These are phyloP conservation scores for Gisinianus flammeolus DNA, from an alignment of 2,888 invertebrate species.

Conservation along the genomic window DNA sequence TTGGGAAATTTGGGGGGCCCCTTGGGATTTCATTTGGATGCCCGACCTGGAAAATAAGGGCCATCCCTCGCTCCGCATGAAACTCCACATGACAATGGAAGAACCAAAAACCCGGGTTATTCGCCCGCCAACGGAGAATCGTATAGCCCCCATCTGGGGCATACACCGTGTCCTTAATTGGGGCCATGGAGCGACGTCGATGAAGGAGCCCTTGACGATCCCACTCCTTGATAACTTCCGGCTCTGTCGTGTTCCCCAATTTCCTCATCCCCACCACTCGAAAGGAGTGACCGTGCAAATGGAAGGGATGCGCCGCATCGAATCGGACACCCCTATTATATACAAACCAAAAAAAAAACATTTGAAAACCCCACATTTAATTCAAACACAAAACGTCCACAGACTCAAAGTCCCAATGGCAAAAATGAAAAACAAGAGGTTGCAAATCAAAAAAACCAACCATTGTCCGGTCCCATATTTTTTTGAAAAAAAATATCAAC, in stretches of 20 bases:
- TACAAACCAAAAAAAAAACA: too few relatives aligned
- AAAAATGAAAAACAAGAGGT: too few relatives aligned
- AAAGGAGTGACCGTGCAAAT: constrained; percentile 83
- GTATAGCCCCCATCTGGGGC: constrained; percentile 91
- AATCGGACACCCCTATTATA: too few relatives aligned
- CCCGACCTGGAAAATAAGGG: constrained; percentile 65
- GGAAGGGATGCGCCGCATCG: too few relatives aligned
- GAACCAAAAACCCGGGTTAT: constrained; percentile 74
- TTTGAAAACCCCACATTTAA: too few relatives aligned
- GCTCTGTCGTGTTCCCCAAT: constrained; percentile 68
- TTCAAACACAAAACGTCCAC: too few relatives aligned
- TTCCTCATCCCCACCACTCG: constrained; percentile 80
- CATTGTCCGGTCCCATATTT: too few relatives aligned
- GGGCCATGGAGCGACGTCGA: constrained; percentile 64
- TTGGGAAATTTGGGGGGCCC: constrained; percentile 76
- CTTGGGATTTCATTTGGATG: constrained; percentile 76
- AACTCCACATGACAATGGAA: constrained; percentile 88
- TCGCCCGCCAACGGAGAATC: constrained; percentile 79
- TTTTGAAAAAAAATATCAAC: too few relatives aligned
- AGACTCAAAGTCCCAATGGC: too few relatives aligned
- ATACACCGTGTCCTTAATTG: constrained; percentile 86
- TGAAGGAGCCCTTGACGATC: constrained; percentile 47
- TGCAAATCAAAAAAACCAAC: too few relatives aligned
- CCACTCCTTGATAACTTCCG: constrained; percentile 44
- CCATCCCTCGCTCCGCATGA: not conserved